Conservation (phyloP, 2,797 vertebrate species). For the Pangasius sanitwongsei region DNA sequence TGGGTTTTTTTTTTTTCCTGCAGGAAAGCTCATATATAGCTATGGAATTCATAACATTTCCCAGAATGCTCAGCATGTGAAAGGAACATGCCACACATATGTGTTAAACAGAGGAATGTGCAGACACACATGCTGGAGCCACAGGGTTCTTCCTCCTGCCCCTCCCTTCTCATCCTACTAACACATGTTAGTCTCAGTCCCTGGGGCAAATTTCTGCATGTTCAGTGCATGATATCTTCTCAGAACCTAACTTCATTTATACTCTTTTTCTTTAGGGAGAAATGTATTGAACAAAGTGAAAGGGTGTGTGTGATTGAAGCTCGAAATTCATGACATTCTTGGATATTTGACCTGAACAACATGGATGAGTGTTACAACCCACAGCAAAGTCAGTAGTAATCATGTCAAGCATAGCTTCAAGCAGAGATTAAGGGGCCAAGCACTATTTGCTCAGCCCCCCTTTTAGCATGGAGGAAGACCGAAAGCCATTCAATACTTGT, state of each 20-base stretch:
- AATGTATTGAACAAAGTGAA: background rate
- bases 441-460: background rate
- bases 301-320: background rate
- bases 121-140: conserved; percentile 42
- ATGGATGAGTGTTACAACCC: background rate
- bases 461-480: background rate
- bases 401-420: background rate
- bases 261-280: background rate
- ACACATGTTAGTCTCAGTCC: conserved; percentile 33
- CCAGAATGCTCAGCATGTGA: conserved; percentile 3
- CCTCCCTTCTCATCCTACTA: conserved; percentile 36
- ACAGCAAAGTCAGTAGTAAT: background rate
- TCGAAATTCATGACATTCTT: background rate
- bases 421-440: background rate
- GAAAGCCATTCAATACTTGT: background rate
- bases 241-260: background rate
- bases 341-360: background rate
- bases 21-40: background rate
- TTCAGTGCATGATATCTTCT: conserved; percentile 4
- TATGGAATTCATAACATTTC: conserved; percentile 17
- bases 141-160: conserved; percentile 43
- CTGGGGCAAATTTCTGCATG: conserved; percentile 3
- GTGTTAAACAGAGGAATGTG: conserved; percentile 11
- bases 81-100: conserved; percentile 15
- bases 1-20: background rate